phyloP scores from a whole-genome alignment of 2,888 invertebrate genomes.

The Gryllus longicercus region DNA sequence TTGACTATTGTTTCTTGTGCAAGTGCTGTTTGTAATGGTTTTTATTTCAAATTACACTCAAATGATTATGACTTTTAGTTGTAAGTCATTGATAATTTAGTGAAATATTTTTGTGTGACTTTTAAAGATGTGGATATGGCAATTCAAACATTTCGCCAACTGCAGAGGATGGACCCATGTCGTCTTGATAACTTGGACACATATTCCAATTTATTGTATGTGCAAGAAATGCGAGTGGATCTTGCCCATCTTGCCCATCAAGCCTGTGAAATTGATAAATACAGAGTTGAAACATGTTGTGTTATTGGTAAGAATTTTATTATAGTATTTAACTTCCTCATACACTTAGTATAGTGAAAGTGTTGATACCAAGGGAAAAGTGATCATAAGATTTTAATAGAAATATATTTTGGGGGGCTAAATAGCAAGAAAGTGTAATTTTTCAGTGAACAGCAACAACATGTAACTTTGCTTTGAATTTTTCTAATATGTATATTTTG shows the following conservation, averaged over 20 bases:
- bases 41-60: no score
- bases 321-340: no score
- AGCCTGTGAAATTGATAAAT: slow-evolving; percentile 92
- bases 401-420: background rate
- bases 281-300: slow-evolving; percentile 94
- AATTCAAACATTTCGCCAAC: slow-evolving; percentile 75
- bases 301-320: slow-evolving; percentile 71
- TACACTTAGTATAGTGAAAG: no score
- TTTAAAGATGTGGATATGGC: slow-evolving; percentile 83
- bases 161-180: slow-evolving; percentile 85
- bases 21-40: no score
- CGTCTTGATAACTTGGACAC: slow-evolving; percentile 94
- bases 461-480: background rate
- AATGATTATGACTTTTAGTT: no score
- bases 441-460: background rate
- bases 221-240: slow-evolving; percentile 88
- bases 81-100: background rate
- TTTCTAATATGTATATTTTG: background rate
- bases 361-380: background rate
- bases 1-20: background rate
- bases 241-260: slow-evolving; percentile 90
- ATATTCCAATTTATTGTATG: slow-evolving; percentile 92
- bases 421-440: background rate
- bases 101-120: slow-evolving; percentile 27
- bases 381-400: background rate